Percentiles rank a stretch among this genome's conserved stretches.
phyloP scores from a whole-genome alignment of 2,113 vertebrate species.

The Mormyrus iriodes region DNA sequence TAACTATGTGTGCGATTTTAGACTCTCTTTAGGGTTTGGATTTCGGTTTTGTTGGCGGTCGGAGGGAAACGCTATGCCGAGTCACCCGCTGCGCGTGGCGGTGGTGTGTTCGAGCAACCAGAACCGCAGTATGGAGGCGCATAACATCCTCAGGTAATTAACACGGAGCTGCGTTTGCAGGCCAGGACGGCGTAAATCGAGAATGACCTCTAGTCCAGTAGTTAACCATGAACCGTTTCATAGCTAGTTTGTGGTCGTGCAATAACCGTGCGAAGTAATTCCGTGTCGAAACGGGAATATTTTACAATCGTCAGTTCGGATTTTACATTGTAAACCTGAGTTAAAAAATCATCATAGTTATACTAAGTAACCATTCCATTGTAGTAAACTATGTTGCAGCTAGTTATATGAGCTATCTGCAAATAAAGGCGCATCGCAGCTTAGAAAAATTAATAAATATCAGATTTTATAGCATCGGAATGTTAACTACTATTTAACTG shows the following conservation, averaged over 20 bases:
- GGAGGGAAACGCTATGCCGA: conserved; percentile 65
- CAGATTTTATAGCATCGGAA: neutral
- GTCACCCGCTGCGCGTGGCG: conserved; percentile 80
- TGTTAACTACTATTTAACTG: neutral
- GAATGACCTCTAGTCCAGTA: neutral
- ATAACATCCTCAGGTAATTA: conserved; percentile 97
- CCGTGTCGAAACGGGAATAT: neutral
- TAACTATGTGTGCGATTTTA: neutral
- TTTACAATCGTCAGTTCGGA: neutral
- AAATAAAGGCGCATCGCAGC: neutral
- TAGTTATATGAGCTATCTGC: neutral
- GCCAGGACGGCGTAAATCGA: neutral
- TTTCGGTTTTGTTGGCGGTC: neutral
- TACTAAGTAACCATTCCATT: neutral
- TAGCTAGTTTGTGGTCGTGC: neutral
- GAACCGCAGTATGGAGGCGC: conserved; percentile 98
- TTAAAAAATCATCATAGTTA: neutral
- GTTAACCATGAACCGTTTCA: neutral
- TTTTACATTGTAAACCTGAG: neutral
- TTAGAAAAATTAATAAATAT: neutral
- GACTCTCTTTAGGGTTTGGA: neutral
- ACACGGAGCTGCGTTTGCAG: neutral
- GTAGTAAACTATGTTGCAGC: neutral
- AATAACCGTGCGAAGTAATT: neutral
- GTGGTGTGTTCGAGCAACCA: conserved; percentile 98